A percentile compares a stretch with the other conserved stretches of the same genome.
These are phyloP conservation scores for Limanda limanda DNA, from an alignment of 2,113 vertebrate species.

Conservation along the genomic window DNA sequence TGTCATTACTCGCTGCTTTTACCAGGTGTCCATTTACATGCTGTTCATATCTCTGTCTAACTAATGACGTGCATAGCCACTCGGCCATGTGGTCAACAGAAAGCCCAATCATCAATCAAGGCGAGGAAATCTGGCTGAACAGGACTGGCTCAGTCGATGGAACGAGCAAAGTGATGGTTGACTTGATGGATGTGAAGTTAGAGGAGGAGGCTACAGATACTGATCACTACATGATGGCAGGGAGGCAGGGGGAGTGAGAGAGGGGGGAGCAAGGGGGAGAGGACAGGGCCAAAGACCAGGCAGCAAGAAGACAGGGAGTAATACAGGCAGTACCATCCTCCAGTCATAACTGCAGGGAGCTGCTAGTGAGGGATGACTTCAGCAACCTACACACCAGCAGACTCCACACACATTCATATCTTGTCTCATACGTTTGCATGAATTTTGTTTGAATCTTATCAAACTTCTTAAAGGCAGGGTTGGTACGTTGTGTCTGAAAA, in stretches of 20 bases:
- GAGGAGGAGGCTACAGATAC: slow-evolving; percentile 33
- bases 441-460: too few relatives aligned
- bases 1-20: background rate
- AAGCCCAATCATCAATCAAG: slow-evolving; percentile 40
- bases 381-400: slow-evolving; percentile 2
- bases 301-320: slow-evolving; percentile 18
- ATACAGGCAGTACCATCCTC: slow-evolving; percentile 23
- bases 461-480: too few relatives aligned
- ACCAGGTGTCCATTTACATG: background rate
- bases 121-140: slow-evolving; percentile 27
- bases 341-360: slow-evolving; percentile 28
- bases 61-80: slow-evolving; percentile 9
- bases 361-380: slow-evolving; percentile 36
- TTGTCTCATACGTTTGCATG: background rate
- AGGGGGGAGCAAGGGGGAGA: slow-evolving; percentile 15
- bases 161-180: slow-evolving; percentile 34
- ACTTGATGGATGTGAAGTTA: slow-evolving; percentile 48
- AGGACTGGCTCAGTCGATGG: slow-evolving; percentile 18
- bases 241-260: slow-evolving; percentile 3
- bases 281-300: slow-evolving; percentile 8
- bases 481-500: too few relatives aligned
- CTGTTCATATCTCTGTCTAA: background rate
- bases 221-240: slow-evolving; percentile 24
- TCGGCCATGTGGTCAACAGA: slow-evolving; percentile 25
- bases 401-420: slow-evolving; percentile 17